Percentiles rank a stretch among this genome's conserved stretches.
Conservation (phyloP, 2,797 vertebrate species). For the Acanthis flammea region DNA sequence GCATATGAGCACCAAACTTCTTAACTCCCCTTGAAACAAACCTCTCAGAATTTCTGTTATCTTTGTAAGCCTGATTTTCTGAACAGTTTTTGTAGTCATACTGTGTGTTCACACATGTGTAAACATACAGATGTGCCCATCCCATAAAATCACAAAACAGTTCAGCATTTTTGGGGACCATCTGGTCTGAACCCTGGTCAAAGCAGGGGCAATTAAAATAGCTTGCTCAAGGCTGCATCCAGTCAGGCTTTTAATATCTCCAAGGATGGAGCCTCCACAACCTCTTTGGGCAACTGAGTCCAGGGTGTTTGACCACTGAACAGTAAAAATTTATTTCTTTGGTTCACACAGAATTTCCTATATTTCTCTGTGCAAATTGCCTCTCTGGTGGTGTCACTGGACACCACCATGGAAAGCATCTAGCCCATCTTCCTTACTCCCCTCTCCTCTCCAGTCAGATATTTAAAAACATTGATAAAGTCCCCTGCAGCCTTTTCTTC, state of each 20-base stretch:
- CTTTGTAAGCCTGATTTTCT: neutral
- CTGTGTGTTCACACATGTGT: neutral
- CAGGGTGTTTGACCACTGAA: neutral
- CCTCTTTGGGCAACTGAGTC: neutral
- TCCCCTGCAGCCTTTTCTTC: neutral
- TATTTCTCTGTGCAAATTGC: neutral
- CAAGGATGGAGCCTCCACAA: neutral
- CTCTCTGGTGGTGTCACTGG: neutral
- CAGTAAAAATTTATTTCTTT: neutral
- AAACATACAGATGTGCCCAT: neutral
- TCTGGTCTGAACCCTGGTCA: neutral
- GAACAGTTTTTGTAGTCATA: neutral
- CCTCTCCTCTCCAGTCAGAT: neutral
- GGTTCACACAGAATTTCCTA: neutral
- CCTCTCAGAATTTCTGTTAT: neutral
- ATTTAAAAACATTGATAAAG: neutral
- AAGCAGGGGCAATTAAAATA: neutral
- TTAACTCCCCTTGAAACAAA: neutral
- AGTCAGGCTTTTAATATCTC: neutral
- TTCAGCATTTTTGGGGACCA: neutral
- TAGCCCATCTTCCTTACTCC: neutral
- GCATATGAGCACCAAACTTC: fast-evolving
- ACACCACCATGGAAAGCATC: neutral
- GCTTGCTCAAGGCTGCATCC: neutral
- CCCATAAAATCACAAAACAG: neutral